Evolutionary conservation across 1,140 invertebrate genomes (phyloP).

Genomic region (Nixonia krombeini): DNA sequence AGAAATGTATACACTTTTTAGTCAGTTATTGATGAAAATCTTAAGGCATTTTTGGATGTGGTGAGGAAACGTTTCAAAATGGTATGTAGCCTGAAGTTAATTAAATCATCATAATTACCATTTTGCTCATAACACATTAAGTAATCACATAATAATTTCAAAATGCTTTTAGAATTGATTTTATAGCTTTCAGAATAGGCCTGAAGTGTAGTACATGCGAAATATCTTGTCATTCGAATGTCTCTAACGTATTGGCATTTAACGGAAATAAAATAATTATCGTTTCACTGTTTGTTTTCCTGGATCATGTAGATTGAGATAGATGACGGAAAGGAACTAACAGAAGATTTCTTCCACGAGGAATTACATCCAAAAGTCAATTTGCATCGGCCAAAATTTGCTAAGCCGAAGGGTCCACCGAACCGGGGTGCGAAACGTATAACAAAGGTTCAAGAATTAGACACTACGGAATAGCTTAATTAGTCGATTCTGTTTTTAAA

Average conservation of each 20-base stretch:
- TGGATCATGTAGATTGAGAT: slow-evolving; percentile 87
- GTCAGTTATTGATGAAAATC: not conserved
- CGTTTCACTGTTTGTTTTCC: slow-evolving; percentile 36
- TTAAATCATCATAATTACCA: slow-evolving; percentile 9
- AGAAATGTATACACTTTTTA: slow-evolving; percentile 1
- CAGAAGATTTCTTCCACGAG: slow-evolving; percentile 90
- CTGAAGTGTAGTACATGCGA: slow-evolving; percentile 36
- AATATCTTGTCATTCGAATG: slow-evolving; percentile 3
- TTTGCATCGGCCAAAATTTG: slow-evolving; percentile 91
- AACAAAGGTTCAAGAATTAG: slow-evolving; percentile 78
- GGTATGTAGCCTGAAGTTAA: slow-evolving; percentile 51
- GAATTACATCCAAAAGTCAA: slow-evolving; percentile 96
- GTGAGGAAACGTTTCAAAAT: slow-evolving; percentile 26
- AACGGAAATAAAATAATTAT: slow-evolving; percentile 29
- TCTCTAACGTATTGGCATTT: slow-evolving; percentile 4
- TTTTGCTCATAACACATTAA: slow-evolving; percentile 10
- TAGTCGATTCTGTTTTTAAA: slow-evolving; percentile 13
- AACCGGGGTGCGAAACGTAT: slow-evolving; percentile 91
- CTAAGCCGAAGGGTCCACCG: slow-evolving; percentile 94
- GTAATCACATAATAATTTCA: too few species aligned
- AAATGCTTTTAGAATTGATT: not conserved
- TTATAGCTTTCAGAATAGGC: slow-evolving; percentile 65
- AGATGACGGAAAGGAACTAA: slow-evolving; percentile 89
- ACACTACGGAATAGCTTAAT: slow-evolving; percentile 47
- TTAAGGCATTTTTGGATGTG: slow-evolving; percentile 3